Conservation (phyloP, 2,888 invertebrate species). For the Drosophila pseudotakahashii region DNA sequence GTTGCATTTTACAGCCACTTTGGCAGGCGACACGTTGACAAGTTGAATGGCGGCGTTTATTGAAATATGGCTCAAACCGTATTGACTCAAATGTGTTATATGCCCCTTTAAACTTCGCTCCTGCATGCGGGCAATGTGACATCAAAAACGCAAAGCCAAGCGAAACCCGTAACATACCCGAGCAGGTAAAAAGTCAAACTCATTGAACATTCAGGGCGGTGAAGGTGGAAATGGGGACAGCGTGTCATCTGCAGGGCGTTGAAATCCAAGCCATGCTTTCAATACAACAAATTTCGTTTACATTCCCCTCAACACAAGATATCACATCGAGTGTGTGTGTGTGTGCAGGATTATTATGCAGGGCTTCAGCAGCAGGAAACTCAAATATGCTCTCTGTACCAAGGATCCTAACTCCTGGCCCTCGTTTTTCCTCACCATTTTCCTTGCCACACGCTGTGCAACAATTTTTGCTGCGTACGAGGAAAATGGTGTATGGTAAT, state of each 20-base stretch:
- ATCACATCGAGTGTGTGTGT: conserved; percentile 16
- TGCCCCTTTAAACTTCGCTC: conserved; percentile 33
- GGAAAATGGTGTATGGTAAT: conserved; percentile 59
- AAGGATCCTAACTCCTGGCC: conserved; percentile 28
- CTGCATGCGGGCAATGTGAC: conserved; percentile 4
- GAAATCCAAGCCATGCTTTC: conserved; percentile 57
- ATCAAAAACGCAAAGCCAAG: conserved; percentile 5
- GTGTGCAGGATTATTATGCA: conserved; percentile 61
- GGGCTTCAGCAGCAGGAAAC: conserved; percentile 43
- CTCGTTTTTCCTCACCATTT: conserved; percentile 4
- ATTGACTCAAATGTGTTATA: conserved; percentile 43
- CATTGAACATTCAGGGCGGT: conserved; percentile 31
- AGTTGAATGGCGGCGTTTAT: conserved; percentile 49
- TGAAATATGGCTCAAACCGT: conserved; percentile 49
- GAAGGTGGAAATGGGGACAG: conserved; percentile 14
- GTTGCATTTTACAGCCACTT: conserved; percentile 60
- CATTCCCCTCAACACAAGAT: conserved; percentile 31
- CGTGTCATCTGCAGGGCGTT: conserved; percentile 46
- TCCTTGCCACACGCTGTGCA: conserved; percentile 50
- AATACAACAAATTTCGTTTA: conserved; percentile 57
- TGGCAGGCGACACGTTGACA: conserved; percentile 51
- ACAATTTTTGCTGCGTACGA: conserved; percentile 47
- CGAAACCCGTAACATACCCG: conserved; percentile 24
- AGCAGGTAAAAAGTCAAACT: conserved; percentile 41
- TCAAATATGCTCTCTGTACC: conserved; percentile 55